Conservation (phyloP, 2,888 invertebrate species). For the Bembecia ichneumoniformis region DNA sequence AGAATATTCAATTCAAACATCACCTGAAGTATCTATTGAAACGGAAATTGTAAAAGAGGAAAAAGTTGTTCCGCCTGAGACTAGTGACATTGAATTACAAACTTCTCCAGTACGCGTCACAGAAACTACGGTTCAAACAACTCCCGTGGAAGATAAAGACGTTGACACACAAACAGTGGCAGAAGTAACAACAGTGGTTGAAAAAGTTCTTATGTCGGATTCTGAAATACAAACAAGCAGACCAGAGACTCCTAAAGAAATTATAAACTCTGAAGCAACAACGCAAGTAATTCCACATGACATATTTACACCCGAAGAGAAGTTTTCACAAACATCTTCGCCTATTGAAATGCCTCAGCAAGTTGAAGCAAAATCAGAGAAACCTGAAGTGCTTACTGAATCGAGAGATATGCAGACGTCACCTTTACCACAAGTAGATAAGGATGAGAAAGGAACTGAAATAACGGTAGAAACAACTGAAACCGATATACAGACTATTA, state of each 20-base stretch:
- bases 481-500: constrained; percentile 47
- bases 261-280: constrained; percentile 61
- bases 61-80: constrained; percentile 34
- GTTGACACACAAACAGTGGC: constrained; percentile 53
- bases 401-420: constrained; percentile 70
- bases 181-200: constrained; percentile 32
- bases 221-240: constrained; percentile 58
- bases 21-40: constrained; percentile 55
- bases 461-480: constrained; percentile 47
- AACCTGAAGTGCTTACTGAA: constrained; percentile 54
- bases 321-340: constrained; percentile 64
- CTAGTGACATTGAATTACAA: constrained; percentile 58
- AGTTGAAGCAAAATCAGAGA: constrained; percentile 24
- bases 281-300: constrained; percentile 67
- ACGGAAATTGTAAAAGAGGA: constrained; percentile 43
- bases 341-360: constrained; percentile 29
- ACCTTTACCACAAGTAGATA: constrained; percentile 41
- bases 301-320: constrained; percentile 48
- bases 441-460: constrained; percentile 55
- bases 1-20: constrained; percentile 73
- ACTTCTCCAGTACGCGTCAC: constrained; percentile 64
- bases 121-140: constrained; percentile 75
- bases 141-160: constrained; percentile 59
- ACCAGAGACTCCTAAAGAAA: constrained; percentile 41
- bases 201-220: constrained; percentile 48